Base-by-base conservation (phyloP, 2,888 invertebrate species). In the Agriotes lineatus region DNA sequence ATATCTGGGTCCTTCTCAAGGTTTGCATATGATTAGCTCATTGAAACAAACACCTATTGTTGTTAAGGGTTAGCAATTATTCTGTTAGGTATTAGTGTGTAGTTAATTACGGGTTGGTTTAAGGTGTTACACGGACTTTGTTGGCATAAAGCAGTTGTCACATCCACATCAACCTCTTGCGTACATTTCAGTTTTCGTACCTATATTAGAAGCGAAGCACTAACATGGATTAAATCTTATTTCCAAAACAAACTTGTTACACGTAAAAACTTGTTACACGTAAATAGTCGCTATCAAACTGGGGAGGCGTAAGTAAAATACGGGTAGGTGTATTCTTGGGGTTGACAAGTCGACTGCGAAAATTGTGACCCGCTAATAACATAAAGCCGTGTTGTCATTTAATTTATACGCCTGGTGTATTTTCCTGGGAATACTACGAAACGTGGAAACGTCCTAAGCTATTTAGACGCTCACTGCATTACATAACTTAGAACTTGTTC, bases 361-460 rank as follows among this genome's bases (percentile, higher is more conserved):
- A 52, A 52, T 52, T 52, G 52, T 52, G 52, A 52, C 52, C 52
- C 18, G 33, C 52, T 52, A 52, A 52, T 52, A 52, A 52, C 52
- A 19, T 52, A 33, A 52, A 30, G 52, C 52, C 52, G 52, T 30
- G 52, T 52, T 52, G 52, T 52, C 52, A 52, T 52, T 52, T 52
- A 30, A 52, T 52, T 52, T 52, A 52, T 52, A 48, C 48, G 48
- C 48, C 22, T 48, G 48, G 48, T 22, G 48, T 48, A 48, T 12
- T 30, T 52, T 52, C 52, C 30, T 52, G 52, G 33, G 52, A 52
- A 52, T 33, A 52, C 48, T 12, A 20, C 52, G 52, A 52, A 52
- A n/a, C n/a, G n/a, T n/a, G n/a, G n/a, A n/a, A n/a, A 52, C 16
- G 33, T 33, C 52, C 33, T 48, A 20, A 48, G 48, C 48, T 18